Percentiles rank a stretch among this genome's conserved stretches.
These are phyloP conservation scores for Cotesia typhae DNA, from an alignment of 1,140 invertebrate genomes.

Conservation along the genomic window DNA sequence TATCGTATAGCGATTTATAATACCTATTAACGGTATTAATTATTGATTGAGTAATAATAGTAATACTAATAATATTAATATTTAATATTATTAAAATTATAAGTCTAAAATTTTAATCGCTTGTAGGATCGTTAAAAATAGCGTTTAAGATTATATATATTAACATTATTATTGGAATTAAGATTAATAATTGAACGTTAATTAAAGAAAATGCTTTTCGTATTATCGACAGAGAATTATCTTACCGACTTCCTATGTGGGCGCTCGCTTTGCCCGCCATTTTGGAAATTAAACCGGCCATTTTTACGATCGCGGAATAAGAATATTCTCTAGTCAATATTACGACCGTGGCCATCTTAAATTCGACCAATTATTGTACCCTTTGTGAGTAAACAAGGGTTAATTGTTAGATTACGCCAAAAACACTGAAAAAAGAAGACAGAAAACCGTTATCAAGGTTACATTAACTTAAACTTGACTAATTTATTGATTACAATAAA, in stretches of 20 bases:
- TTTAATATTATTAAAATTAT: conserved; percentile 4
- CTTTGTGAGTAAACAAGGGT: not conserved
- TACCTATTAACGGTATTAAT: conserved; percentile 19
- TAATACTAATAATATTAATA: conserved; percentile 15
- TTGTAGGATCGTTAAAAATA: conserved; percentile 20
- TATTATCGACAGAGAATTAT: too few relatives aligned
- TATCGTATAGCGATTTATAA: conserved; percentile 54
- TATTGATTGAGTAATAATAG: conserved; percentile 15
- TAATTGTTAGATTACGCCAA: not conserved
- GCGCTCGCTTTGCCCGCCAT: too few relatives aligned
- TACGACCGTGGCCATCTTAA: conserved; percentile 14
- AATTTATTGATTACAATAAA: too few relatives aligned
- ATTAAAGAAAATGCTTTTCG: too few relatives aligned
- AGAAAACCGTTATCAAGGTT: not conserved
- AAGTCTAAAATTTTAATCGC: conserved; percentile 19
- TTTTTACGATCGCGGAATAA: not conserved
- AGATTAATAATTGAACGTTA: not conserved
- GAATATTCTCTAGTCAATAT: not conserved
- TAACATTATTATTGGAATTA: conserved; percentile 36
- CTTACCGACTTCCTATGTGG: too few relatives aligned
- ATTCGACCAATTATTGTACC: conserved; percentile 34
- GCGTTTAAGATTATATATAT: conserved; percentile 16
- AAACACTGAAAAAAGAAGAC: not conserved
- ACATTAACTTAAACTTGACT: not conserved
- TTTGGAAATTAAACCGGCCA: too few relatives aligned